phyloP scores from a whole-genome alignment of 2,797 vertebrate species.

The Ambastaia sidthimunki region DNA sequence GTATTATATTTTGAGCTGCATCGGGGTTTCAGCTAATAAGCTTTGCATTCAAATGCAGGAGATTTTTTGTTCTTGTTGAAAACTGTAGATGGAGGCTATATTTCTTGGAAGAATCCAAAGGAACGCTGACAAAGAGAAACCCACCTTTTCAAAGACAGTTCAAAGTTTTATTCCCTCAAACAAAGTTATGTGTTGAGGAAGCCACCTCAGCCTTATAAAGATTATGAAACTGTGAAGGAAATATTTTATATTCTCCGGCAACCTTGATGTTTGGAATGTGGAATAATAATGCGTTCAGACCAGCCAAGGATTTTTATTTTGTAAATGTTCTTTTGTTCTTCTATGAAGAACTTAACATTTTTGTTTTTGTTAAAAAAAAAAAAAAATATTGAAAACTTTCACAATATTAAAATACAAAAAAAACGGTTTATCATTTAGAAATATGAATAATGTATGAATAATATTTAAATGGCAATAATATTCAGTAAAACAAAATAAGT shows the following conservation, averaged over 20 bases:
- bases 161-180: neutral
- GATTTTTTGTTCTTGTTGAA: neutral
- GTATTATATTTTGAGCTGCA: neutral
- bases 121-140: constrained; percentile 1
- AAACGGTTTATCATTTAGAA: neutral
- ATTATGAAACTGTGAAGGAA: neutral
- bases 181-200: neutral
- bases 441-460: neutral
- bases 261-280: neutral
- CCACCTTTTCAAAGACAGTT: neutral
- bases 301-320: neutral
- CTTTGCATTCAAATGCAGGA: neutral
- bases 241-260: neutral
- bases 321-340: neutral
- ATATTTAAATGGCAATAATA: too few species aligned
- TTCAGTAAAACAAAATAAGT: neutral
- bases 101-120: neutral
- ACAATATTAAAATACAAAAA: neutral
- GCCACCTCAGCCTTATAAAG: neutral
- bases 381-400: neutral
- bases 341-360: neutral
- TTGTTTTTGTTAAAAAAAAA: too few species aligned
- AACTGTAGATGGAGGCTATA: neutral
- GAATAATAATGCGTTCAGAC: constrained; percentile 2
- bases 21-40: neutral